Base-by-base conservation (phyloP, 2,113 vertebrate species). In the Channa maculata region DNA sequence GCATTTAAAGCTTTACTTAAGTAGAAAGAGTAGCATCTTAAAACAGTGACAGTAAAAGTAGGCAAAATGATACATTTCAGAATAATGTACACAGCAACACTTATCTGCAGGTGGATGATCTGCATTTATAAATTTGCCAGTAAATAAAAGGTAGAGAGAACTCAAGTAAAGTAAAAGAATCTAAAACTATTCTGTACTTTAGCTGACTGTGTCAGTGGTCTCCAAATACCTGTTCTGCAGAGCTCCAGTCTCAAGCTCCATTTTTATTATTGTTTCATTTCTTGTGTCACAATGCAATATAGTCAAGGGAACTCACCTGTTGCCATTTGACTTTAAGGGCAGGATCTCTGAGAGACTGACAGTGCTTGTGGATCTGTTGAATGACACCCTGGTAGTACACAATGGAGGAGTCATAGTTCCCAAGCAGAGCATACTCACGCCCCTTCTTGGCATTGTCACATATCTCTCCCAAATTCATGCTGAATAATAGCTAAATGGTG, bases 301-400 rank as follows among this genome's bases (percentile, higher is more conserved):
- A 34, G 7, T 36, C 38, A 59, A n/a, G 37, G 9, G 33, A 5
- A 54, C 91, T 84, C 86, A 99, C 98, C 95, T 98, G 96, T 46
- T 97, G 96, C 98, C 97, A 99, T 88, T 93, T 96, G 78, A 95
- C 91, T 87, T 96, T 98, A 49, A 97, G 82, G 14, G 96, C 94
- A 5, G 98, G 97, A 89, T 99, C 98, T 88, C 94, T 92, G 85
- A 99, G 90, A 0, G 94, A 93, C 89, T 95, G 96, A 63, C 95
- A 96, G 62, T 98, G 96, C 75, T 97, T 96, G 64, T 98, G 95
- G 89, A 99, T 98, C 91, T 99, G 97, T 37, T 99, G 97, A 67
- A 99, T 95, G 77, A 99, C 97, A 12, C 98, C 98, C 83, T 99
- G 96, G 86, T 99, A 99, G 90, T 99, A 99, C 0, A 99, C 96